Conservation (phyloP, 2,888 invertebrate genomes). For the Alcis repandata region DNA sequence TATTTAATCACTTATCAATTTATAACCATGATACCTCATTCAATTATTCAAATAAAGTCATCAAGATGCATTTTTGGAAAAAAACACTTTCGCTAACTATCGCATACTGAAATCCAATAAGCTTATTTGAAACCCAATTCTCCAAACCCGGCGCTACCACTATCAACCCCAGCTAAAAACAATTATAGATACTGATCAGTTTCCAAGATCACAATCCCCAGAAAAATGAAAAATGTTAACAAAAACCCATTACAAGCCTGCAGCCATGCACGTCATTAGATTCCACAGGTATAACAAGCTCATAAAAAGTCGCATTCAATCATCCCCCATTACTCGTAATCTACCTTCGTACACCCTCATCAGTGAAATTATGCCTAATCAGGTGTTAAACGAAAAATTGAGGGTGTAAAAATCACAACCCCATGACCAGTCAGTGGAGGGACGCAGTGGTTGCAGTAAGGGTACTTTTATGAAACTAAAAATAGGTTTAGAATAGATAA, state of each 20-base stretch:
- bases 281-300: conserved; percentile 24
- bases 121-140: no score
- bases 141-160: no score
- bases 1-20: no score
- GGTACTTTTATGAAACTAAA: background rate
- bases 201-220: background rate
- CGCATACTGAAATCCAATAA: no score
- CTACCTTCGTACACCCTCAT: conserved; percentile 43
- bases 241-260: background rate
- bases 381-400: conserved; percentile 70
- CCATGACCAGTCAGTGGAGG: conserved; percentile 23
- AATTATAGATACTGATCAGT: no score
- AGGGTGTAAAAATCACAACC: conserved; percentile 49
- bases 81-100: no score
- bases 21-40: no score
- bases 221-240: background rate
- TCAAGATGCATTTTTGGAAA: no score
- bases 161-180: no score
- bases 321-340: conserved; percentile 40
- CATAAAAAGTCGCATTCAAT: conserved; percentile 40
- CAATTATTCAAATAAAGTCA: no score
- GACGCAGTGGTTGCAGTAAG: conserved; percentile 27
- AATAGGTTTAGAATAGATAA: background rate
- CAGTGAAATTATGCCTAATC: conserved; percentile 59
- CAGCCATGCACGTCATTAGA: conserved; percentile 15